Evolutionary conservation across 2,797 vertebrate species (phyloP).

Genomic region (Cynodonichthys magdalenae): DNA sequence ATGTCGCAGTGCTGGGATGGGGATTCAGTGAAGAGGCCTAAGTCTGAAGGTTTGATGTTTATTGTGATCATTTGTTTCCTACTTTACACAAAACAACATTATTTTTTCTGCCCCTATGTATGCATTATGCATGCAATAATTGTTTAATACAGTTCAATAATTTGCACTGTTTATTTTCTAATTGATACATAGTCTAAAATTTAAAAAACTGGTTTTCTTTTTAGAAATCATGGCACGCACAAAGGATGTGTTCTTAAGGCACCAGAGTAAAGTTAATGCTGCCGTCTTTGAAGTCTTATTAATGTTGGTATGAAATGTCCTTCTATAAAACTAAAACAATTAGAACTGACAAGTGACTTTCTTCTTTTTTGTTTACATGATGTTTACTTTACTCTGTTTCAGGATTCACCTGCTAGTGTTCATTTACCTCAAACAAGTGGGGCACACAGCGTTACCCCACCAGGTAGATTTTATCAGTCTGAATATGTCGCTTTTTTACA

Average conservation of each 20-base stretch:
- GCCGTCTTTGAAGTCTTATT: slow-evolving; percentile 40
- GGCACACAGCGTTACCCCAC: rapidly evolving
- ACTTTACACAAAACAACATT: not conserved
- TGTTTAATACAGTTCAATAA: not conserved
- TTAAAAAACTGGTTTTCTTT: slow-evolving; percentile 27
- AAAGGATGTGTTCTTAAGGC: slow-evolving; percentile 26
- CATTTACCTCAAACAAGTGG: not conserved
- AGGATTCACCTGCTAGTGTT: not conserved
- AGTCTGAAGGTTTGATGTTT: slow-evolving; percentile 48
- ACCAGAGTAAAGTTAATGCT: slow-evolving; percentile 30
- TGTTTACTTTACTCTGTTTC: not conserved
- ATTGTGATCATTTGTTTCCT: not conserved
- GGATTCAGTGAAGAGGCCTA: slow-evolving; percentile 44
- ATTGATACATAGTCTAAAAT: not conserved
- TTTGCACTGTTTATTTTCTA: not conserved
- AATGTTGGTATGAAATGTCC: slow-evolving; percentile 45
- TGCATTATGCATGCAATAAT: not conserved
- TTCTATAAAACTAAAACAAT: not conserved
- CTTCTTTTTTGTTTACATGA: not conserved
- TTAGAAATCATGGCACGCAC: slow-evolving; percentile 60
- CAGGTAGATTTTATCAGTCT: slow-evolving; percentile 27
- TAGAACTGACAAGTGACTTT: not conserved
- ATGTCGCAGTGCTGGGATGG: slow-evolving; percentile 70
- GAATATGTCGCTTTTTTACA: not conserved
- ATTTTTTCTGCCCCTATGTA: not conserved